Conservation (phyloP, 2,113 vertebrate genomes). For the Edolisoma coerulescens region DNA sequence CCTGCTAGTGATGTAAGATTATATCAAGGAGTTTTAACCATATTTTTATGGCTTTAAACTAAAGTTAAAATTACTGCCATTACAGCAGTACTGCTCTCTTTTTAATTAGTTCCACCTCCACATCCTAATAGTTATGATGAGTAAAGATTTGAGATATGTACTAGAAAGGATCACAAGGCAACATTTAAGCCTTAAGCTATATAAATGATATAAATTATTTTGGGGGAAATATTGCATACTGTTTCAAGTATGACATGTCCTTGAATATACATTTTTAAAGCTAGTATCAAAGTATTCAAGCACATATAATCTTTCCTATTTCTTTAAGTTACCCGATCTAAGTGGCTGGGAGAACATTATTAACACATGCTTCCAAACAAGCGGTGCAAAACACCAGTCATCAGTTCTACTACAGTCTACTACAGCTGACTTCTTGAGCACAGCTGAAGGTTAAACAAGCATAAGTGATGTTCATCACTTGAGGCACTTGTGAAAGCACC, state of each 20-base stretch:
- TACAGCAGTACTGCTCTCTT: background rate
- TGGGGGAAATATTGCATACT: background rate
- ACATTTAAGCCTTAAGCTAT: background rate
- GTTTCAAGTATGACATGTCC: background rate
- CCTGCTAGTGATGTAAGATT: constrained; percentile 18
- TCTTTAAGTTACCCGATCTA: background rate
- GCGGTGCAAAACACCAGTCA: background rate
- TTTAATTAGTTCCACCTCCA: constrained; percentile 6
- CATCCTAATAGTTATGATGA: background rate
- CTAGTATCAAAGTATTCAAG: background rate
- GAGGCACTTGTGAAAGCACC: constrained; percentile 59
- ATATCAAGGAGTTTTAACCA: background rate
- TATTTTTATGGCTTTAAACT: constrained; percentile 13
- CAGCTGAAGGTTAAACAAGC: constrained; percentile 67
- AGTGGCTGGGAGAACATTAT: background rate
- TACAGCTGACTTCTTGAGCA: constrained; percentile 27
- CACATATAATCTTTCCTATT: background rate
- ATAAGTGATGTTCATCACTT: constrained; percentile 66
- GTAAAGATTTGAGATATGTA: background rate
- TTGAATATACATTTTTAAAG: background rate
- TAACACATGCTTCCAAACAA: background rate
- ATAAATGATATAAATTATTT: background rate
- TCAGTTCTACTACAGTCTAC: background rate
- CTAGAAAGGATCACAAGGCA: background rate
- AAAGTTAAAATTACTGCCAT: background rate